Base-by-base conservation (phyloP, 2,888 invertebrate species). In the Orthosia gothica region DNA sequence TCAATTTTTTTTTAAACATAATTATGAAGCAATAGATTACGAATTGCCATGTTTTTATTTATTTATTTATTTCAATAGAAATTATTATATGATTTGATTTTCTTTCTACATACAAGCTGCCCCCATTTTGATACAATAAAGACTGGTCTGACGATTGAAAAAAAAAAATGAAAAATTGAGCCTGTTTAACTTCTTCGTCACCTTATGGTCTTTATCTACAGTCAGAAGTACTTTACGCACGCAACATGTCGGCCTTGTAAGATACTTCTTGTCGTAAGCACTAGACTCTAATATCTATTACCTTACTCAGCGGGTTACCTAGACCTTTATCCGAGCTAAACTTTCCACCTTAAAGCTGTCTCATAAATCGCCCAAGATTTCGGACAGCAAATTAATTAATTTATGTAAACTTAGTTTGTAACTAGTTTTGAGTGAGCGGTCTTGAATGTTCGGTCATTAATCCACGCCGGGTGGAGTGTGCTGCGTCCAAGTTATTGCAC, bases 311-410 rank as follows among this genome's bases (percentile, higher is more conserved):
- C 59, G 1, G 18, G 40, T 26, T 76, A 23, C 55, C 76, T 23
- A 74, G 61, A 61, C 26, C 32, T 47, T 26, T 26, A 63, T 59
- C 32, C 50, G 13, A 40, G 57, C 54, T 55, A 40, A 65, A 73
- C 74, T 47, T 50, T 16, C 70, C 32, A 61, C 66, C 70, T 61
- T 54, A 57, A 50, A 57, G 47, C n/a, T 49, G 54, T 64, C 61
- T 26, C 76, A 84, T 85, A 80, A 85, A 85, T 87, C 58, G 67
- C 66, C n/a, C 11, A 63, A 73, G 75, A 79, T 85, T 87, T 87
- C 15, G 73, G 80, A 80, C 82, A 73, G 74, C 54, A 54, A 72
- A 82, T 82, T 80, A 80, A 85, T 85, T 80, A 84, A 86, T 82
- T 74, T 77, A 80, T 62, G 57, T 72, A 73, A 82, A 82, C 74